phyloP scores from a whole-genome alignment of 2,113 vertebrate species.

The Varanus komodoensis region DNA sequence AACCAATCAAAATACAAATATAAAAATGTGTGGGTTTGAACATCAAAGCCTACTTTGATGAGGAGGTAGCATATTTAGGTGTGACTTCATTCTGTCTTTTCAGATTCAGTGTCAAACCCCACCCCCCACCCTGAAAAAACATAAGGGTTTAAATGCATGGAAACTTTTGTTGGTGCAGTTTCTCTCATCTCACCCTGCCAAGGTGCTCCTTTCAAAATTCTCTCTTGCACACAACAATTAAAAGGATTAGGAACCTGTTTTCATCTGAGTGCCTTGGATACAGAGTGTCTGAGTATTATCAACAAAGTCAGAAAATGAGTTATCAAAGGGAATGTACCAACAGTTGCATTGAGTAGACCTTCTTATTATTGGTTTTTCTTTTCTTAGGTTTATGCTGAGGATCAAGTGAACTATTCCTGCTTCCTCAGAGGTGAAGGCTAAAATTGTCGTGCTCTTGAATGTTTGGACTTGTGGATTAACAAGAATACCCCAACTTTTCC shows the following conservation, averaged over 20 bases:
- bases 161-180: background rate
- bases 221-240: background rate
- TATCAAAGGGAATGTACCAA: background rate
- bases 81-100: background rate
- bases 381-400: constrained; percentile 43
- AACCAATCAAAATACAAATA: background rate
- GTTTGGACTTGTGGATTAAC: constrained; percentile 54
- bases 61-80: background rate
- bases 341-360: background rate
- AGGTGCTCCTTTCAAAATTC: background rate
- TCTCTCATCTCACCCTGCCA: background rate
- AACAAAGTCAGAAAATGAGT: background rate
- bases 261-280: background rate
- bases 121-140: too few species aligned
- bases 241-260: background rate
- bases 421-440: constrained; percentile 36
- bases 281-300: background rate
- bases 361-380: background rate
- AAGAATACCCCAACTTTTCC: constrained; percentile 60
- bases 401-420: constrained; percentile 15
- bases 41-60: background rate
- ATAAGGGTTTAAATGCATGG: background rate
- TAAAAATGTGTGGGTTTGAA: background rate
- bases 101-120: background rate
- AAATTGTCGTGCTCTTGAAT: constrained; percentile 23